Conservation (phyloP, 1,140 invertebrate species). For the Drosophila fuyamai region DNA sequence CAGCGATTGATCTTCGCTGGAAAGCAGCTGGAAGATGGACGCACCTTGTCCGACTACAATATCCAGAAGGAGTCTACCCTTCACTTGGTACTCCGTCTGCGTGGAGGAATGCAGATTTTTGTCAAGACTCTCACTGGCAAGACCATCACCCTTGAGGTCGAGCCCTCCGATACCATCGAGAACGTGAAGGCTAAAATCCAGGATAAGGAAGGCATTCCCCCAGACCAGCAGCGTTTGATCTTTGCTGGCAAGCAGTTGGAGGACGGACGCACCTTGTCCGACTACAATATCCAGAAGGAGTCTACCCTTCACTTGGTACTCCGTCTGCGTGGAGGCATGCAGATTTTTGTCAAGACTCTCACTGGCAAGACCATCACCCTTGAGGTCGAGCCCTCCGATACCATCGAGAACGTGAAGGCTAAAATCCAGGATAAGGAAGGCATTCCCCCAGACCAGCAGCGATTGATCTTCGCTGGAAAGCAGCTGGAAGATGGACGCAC, state of each 20-base stretch:
- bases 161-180: constrained; percentile 3
- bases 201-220: constrained; percentile 3
- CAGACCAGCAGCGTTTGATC: constrained; percentile 5
- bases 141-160: constrained; percentile 1
- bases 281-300: constrained; percentile 7
- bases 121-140: constrained; percentile 1
- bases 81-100: neutral
- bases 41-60: constrained; percentile 7
- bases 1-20: constrained; percentile 7
- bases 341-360: constrained; percentile 92
- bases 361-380: constrained; percentile 94
- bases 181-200: constrained; percentile 4
- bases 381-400: constrained; percentile 92
- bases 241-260: no score
- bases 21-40: constrained; percentile 5
- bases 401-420: constrained; percentile 92
- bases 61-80: constrained; percentile 7
- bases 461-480: constrained; percentile 91
- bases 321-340: constrained; percentile 86
- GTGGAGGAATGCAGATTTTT: constrained; percentile 5
- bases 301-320: neutral
- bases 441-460: constrained; percentile 90
- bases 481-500: constrained; percentile 93
- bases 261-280: no score
- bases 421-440: constrained; percentile 91